phyloP scores from a whole-genome alignment of 2,797 vertebrate genomes.

The Bradypodion pumilum region DNA sequence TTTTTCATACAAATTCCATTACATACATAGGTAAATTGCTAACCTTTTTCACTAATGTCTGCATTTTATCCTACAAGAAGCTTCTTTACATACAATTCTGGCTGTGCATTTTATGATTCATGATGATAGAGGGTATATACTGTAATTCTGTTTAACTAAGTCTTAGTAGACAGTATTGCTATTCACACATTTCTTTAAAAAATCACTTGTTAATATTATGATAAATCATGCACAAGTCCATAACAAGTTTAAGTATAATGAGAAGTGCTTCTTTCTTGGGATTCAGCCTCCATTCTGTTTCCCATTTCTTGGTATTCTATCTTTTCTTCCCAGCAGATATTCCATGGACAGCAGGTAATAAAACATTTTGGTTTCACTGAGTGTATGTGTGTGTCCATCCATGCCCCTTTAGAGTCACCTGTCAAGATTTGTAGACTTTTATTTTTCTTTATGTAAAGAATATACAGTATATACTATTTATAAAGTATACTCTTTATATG shows the following conservation, averaged over 20 bases:
- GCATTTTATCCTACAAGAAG: slow-evolving; percentile 47
- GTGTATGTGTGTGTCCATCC: no score
- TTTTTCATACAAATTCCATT: slow-evolving; percentile 56
- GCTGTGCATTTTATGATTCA: slow-evolving; percentile 19
- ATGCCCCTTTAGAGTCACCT: no score
- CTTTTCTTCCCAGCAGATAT: no score
- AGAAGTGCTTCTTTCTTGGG: neutral
- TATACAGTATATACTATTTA: no score
- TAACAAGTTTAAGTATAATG: neutral
- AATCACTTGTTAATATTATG: neutral
- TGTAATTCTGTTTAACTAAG: slow-evolving; percentile 31
- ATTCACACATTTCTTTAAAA: neutral
- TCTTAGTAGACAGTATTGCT: slow-evolving; percentile 8
- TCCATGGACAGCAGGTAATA: neutral
- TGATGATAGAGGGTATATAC: no score
- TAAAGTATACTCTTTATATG: no score
- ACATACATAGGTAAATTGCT: slow-evolving; percentile 33
- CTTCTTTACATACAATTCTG: slow-evolving; percentile 41
- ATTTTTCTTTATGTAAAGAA: no score
- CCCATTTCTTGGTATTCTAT: neutral
- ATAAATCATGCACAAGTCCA: neutral
- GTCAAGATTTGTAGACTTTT: no score
- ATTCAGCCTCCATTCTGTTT: neutral
- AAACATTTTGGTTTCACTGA: neutral
- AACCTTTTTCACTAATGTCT: slow-evolving; percentile 42